Percentiles rank a stretch among this genome's conserved stretches.
These are phyloP conservation scores for Thumatha senex DNA, from an alignment of 2,888 invertebrate genomes.

Conservation along the genomic window DNA sequence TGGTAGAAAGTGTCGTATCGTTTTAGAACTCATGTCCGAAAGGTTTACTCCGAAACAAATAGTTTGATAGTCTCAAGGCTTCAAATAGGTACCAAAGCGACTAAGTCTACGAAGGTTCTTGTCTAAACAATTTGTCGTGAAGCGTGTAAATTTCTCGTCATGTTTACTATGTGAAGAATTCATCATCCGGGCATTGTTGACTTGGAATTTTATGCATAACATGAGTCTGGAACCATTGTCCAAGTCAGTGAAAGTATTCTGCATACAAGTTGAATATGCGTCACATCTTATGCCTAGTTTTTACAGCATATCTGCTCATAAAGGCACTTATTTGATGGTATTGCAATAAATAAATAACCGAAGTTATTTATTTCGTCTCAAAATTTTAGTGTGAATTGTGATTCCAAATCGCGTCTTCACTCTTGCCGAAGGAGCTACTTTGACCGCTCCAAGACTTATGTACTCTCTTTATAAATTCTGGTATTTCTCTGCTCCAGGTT, in stretches of 20 bases:
- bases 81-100: background rate
- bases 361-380: no score
- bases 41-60: slow-evolving; percentile 1
- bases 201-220: slow-evolving; percentile 36
- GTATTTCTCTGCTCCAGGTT: no score
- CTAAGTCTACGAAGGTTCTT: slow-evolving; percentile 14
- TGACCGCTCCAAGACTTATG: no score
- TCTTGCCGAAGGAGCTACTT: no score
- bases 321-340: background rate
- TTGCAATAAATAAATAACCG: background rate
- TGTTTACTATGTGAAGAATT: slow-evolving; percentile 27
- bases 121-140: slow-evolving; percentile 21
- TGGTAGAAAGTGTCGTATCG: slow-evolving; percentile 4
- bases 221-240: slow-evolving; percentile 33
- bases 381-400: no score
- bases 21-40: slow-evolving; percentile 8
- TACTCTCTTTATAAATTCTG: no score
- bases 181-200: slow-evolving; percentile 37
- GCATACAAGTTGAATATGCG: slow-evolving; percentile 25
- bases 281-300: slow-evolving; percentile 28
- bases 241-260: slow-evolving; percentile 28
- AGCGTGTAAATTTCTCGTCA: slow-evolving; percentile 17
- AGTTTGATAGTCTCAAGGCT: slow-evolving; percentile 4
- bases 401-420: no score
- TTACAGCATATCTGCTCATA: slow-evolving; percentile 14